These are phyloP conservation scores for Nasonia longicornis DNA, from an alignment of 1,140 invertebrate genomes.

Conservation along the genomic window DNA sequence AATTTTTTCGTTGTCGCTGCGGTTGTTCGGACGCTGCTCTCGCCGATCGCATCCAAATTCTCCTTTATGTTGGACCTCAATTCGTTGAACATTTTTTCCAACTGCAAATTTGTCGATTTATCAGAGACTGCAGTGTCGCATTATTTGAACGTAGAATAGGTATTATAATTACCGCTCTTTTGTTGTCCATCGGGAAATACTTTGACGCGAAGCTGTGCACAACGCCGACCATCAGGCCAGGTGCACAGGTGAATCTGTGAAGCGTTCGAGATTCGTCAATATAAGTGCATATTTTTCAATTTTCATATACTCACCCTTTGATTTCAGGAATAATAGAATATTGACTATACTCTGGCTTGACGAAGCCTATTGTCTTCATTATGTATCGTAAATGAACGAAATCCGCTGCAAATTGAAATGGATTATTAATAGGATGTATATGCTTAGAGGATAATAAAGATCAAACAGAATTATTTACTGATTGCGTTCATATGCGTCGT, in stretches of 20 bases:
- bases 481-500: conserved; percentile 7
- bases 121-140: background rate
- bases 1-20: conserved; percentile 15
- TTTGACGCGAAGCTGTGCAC: conserved; percentile 4
- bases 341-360: conserved; percentile 23
- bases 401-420: conserved; percentile 18
- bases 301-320: conserved; percentile 28
- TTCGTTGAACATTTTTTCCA: conserved; percentile 11
- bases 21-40: background rate
- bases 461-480: conserved; percentile 9
- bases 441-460: background rate
- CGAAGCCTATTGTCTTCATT: conserved; percentile 38
- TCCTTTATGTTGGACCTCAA: background rate
- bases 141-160: background rate
- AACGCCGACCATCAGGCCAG: conserved; percentile 34
- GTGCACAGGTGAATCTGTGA: conserved; percentile 31
- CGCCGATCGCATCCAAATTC: background rate
- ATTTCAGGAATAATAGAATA: conserved; percentile 37
- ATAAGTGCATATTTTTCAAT: background rate
- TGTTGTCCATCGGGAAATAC: conserved; percentile 34
- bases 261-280: background rate
- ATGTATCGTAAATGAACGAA: conserved; percentile 41
- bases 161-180: background rate
- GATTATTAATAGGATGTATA: background rate
- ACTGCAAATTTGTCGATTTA: background rate